Base-by-base conservation (phyloP, 2,797 vertebrate genomes). In the Lophotriccus pileatus region DNA sequence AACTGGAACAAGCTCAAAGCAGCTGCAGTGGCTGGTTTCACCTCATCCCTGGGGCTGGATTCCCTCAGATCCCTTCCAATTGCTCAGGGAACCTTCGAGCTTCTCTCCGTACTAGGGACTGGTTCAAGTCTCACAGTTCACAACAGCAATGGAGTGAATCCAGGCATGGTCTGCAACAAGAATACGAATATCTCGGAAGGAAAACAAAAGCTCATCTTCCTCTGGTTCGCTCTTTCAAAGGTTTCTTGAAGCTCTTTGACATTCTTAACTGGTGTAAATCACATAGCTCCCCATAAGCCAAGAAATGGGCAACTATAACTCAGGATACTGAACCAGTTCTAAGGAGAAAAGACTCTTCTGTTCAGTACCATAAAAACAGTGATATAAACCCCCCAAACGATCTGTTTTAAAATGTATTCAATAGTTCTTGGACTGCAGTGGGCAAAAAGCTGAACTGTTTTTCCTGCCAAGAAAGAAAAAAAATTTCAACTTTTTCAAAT, bases 381-480 rank as follows among this genome's bases (percentile, higher is more conserved):
- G 67, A 41, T 2, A 60, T 59, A 58, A 84, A 11, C 6, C 37
- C 58, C 64, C 10, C 25, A 52, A 67, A 74, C 59, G 49, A 77
- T 93, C 82, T 72, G 60, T 68, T 91, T 74, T 74, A 89, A 50
- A 62, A 56, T 46, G n/a, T 70, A n/a, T 52, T 89, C 90, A 74
- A 80, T 77, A 43, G 68, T 21, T 81, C 89, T 92, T 82, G 86
- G 84, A 90, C 53, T 74, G 43, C 24, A 77, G 58, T 50, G 78
- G 88, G 84, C 78, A 94, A 92, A 68, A 85, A 83, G 49, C 53
- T 89, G 78, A 24, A 27, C 43, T 91, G 67, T 32, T 82, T 92
- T 83, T 83, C 64, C 56, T 85, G 89, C 70, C 75, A 92, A 80
- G 89, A 77, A 75, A 37, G 53, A 78, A 94, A 80, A 80, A 46